phyloP scores from a whole-genome alignment of 2,797 vertebrate species.

The Lates japonicus region DNA sequence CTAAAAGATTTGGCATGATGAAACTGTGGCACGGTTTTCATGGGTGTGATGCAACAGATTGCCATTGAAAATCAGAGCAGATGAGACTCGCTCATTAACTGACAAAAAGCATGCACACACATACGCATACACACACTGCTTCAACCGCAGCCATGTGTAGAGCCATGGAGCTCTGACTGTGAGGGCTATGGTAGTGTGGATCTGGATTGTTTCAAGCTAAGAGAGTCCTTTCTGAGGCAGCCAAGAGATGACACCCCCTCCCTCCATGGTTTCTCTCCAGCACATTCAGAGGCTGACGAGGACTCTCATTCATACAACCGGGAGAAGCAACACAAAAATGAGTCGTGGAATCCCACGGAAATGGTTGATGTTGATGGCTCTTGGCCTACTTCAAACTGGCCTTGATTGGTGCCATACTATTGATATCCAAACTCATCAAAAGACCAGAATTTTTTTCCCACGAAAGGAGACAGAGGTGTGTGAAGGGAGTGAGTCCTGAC shows the following conservation, averaged over 20 bases:
- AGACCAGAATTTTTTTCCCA: not conserved
- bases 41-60: slow-evolving; percentile 41
- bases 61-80: slow-evolving; percentile 8
- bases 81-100: slow-evolving; percentile 37
- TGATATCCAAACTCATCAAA: slow-evolving; percentile 10
- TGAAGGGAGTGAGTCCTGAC: slow-evolving; percentile 3
- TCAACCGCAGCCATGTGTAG: slow-evolving; percentile 30
- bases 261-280: slow-evolving; percentile 18
- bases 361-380: not conserved
- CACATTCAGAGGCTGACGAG: slow-evolving; percentile 45
- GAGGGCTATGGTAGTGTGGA: slow-evolving; percentile 36
- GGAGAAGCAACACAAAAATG: slow-evolving; percentile 31
- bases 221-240: slow-evolving; percentile 49
- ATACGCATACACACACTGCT: slow-evolving; percentile 8
- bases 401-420: not conserved
- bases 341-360: slow-evolving; percentile 25
- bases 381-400: not conserved
- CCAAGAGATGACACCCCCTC: slow-evolving; percentile 49
- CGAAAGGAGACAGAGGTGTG: not conserved
- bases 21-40: slow-evolving; percentile 27
- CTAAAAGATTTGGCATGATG: slow-evolving; percentile 23
- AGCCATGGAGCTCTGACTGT: slow-evolving; percentile 34
- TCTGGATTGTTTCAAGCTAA: slow-evolving; percentile 71
- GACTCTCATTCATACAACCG: slow-evolving; percentile 53
- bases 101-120: slow-evolving; percentile 21